A percentile compares a stretch with the other conserved stretches of the same genome.
Conservation (phyloP, 2,113 vertebrate species). For the Apodemus speciosus region DNA sequence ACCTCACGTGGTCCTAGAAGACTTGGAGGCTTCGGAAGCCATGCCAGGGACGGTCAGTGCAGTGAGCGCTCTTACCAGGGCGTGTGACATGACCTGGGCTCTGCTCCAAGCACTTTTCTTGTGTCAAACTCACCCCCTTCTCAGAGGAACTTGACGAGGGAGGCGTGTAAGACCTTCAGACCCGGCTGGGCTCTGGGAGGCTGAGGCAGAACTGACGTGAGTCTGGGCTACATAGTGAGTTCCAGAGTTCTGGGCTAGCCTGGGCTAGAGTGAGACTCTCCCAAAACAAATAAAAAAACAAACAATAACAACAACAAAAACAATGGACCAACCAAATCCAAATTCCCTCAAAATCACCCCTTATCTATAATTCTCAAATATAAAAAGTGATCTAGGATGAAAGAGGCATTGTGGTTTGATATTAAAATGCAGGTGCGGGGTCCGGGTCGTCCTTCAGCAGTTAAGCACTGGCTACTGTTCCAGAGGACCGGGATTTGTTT, state of each 20-base stretch:
- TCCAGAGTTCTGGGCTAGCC: background rate
- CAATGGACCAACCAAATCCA: background rate
- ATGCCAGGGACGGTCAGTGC: background rate
- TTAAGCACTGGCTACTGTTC: background rate
- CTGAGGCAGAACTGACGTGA: background rate
- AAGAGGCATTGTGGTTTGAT: background rate
- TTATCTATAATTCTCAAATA: background rate
- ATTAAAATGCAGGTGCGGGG: background rate
- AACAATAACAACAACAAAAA: background rate
- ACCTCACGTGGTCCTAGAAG: background rate
- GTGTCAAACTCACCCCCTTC: background rate
- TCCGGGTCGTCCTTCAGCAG: background rate
- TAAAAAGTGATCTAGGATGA: conserved; percentile 10
- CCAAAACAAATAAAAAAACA: background rate
- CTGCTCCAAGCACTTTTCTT: background rate
- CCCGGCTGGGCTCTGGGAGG: background rate
- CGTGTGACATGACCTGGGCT: background rate
- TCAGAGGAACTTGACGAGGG: background rate
- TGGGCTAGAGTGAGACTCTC: background rate
- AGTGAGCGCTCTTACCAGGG: background rate
- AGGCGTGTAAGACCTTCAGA: background rate
- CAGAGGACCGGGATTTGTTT: background rate
- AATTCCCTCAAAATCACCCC: too few relatives aligned
- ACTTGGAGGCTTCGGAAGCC: background rate
- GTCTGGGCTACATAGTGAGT: background rate